Conservation (phyloP, 2,797 vertebrate species). For the Scolopax rusticola region DNA sequence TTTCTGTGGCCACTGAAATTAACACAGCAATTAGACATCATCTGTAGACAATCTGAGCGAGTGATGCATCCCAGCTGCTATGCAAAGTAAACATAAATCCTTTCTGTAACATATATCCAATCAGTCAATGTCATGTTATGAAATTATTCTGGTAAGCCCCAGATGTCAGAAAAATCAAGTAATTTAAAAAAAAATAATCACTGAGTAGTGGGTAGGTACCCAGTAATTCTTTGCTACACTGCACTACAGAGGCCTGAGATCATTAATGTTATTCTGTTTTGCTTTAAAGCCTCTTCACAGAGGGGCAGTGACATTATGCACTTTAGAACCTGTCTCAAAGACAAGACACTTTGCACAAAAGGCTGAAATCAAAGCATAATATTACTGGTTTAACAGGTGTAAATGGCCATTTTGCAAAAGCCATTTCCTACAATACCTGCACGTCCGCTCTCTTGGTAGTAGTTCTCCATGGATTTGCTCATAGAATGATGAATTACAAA, state of each 20-base stretch:
- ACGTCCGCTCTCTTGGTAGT: conserved; percentile 98
- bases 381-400: neutral
- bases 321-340: neutral
- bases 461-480: conserved; percentile 99
- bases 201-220: neutral
- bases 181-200: neutral
- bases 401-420: neutral
- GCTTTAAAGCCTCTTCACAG: neutral
- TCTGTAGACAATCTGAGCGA: neutral
- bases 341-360: neutral
- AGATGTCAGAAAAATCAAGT: neutral
- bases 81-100: neutral
- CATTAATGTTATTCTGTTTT: neutral
- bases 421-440: conserved; percentile 84
- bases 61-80: neutral
- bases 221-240: neutral
- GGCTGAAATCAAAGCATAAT: neutral
- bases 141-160: neutral
- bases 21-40: neutral
- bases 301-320: neutral
- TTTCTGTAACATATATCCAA: neutral
- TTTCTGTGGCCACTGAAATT: neutral
- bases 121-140: neutral
- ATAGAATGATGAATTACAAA: conserved; percentile 98
- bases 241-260: neutral